phyloP scores from a whole-genome alignment of 2,888 invertebrate genomes.

The Hoplodrina blanda region DNA sequence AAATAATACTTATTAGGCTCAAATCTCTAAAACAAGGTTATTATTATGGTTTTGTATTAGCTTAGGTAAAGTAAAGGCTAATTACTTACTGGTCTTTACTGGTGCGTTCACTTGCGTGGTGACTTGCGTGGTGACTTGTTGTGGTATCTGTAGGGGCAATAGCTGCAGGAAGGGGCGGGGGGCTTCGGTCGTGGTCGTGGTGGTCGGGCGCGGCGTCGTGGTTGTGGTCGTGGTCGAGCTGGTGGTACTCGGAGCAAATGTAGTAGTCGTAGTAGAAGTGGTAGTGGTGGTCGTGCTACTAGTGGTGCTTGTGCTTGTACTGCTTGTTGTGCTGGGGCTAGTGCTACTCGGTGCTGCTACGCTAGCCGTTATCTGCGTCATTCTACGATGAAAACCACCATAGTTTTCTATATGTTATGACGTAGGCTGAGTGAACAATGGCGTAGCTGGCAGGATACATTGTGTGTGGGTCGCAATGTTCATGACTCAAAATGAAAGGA shows the following conservation, averaged over 20 bases:
- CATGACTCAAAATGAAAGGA: background rate
- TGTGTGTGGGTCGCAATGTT: background rate
- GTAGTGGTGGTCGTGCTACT: conserved; percentile 79
- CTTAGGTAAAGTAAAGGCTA: conserved; percentile 1
- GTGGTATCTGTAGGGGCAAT: conserved; percentile 81
- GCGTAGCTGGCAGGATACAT: background rate
- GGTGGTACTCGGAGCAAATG: conserved; percentile 83
- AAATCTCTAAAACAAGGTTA: too few species aligned
- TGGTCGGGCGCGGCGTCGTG: conserved; percentile 73
- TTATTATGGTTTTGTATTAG: too few species aligned
- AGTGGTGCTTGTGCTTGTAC: conserved; percentile 78
- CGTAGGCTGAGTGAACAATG: conserved; percentile 7
- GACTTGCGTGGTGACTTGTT: conserved; percentile 66
- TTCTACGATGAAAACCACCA: conserved; percentile 76
- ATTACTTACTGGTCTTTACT: conserved; percentile 75
- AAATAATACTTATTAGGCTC: too few species aligned
- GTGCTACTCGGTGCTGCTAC: conserved; percentile 77
- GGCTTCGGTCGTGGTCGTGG: conserved; percentile 71
- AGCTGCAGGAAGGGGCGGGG: conserved; percentile 84
- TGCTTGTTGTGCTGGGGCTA: conserved; percentile 72
- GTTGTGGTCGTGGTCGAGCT: conserved; percentile 80
- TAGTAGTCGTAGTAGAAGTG: conserved; percentile 80
- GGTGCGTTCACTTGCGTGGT: conserved; percentile 71
- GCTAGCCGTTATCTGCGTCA: conserved; percentile 74
- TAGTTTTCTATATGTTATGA: conserved; percentile 48